phyloP scores from a whole-genome alignment of 2,888 invertebrate species.

The Hyposoter dolosus region DNA sequence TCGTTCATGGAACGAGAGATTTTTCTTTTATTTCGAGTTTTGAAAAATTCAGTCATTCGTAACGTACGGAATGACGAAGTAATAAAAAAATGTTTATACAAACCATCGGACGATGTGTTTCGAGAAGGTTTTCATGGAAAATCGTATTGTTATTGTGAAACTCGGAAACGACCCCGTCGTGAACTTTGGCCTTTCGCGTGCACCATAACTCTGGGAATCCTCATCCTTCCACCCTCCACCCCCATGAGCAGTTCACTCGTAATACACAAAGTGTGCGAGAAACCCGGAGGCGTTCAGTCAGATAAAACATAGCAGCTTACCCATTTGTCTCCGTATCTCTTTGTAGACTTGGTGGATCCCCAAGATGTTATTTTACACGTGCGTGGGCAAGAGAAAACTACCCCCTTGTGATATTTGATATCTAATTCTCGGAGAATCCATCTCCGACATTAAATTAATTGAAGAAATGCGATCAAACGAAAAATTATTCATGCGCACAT shows the following conservation, averaged over 20 bases:
- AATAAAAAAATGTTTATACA: not conserved
- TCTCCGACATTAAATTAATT: not conserved
- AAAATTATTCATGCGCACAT: not conserved
- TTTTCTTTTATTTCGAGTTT: not conserved
- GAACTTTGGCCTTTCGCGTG: slow-evolving; percentile 76
- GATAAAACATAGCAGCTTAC: slow-evolving; percentile 38
- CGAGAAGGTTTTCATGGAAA: not conserved
- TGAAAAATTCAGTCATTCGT: not conserved
- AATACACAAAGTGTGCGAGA: slow-evolving; percentile 27
- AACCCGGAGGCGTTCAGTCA: slow-evolving; percentile 59
- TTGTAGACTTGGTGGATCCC: not conserved
- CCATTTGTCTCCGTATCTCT: slow-evolving; percentile 5
- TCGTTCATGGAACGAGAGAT: not conserved
- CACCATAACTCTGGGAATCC: slow-evolving; percentile 53
- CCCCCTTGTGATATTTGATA: slow-evolving; percentile 20
- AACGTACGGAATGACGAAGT: not conserved
- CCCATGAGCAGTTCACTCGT: slow-evolving; percentile 38
- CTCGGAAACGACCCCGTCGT: slow-evolving; percentile 69
- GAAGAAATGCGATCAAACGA: not conserved
- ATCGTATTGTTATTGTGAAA: not conserved
- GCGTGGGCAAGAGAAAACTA: slow-evolving; percentile 22
- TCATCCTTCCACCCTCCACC: slow-evolving; percentile 26
- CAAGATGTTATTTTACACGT: slow-evolving; percentile 14
- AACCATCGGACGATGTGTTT: not conserved
- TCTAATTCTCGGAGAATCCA: not conserved